These are phyloP conservation scores for Ctenoplectra terminalis DNA, from an alignment of 1,140 invertebrate species.

Conservation along the genomic window DNA sequence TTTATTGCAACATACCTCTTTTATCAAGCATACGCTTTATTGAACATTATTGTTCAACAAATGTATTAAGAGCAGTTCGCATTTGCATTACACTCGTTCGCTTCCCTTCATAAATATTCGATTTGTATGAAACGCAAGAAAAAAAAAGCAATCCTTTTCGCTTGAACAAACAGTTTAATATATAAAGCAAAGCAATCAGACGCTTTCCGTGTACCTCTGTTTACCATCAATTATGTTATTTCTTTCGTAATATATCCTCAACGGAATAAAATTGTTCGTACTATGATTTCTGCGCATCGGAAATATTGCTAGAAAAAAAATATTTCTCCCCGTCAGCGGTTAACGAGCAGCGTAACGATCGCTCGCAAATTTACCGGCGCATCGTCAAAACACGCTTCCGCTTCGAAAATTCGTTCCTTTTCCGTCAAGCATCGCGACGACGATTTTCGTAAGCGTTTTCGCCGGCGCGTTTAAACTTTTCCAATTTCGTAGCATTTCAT, in stretches of 20 bases:
- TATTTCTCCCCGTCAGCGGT: background rate
- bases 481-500: slow-evolving; percentile 69
- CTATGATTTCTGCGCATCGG: background rate
- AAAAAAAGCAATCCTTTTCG: background rate
- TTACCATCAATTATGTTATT: background rate
- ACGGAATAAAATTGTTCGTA: background rate
- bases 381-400: slow-evolving; percentile 7
- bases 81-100: background rate
- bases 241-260: background rate
- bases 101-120: background rate
- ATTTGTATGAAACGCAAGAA: too few species aligned
- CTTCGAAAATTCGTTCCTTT: slow-evolving; percentile 27
- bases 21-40: too few species aligned
- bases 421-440: slow-evolving; percentile 33
- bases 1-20: too few species aligned
- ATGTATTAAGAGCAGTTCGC: background rate
- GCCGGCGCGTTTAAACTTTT: slow-evolving; percentile 69
- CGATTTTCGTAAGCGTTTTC: slow-evolving; percentile 65
- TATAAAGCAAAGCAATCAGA: background rate
- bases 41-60: background rate
- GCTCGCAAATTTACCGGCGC: background rate
- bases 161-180: background rate
- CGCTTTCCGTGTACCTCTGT: background rate
- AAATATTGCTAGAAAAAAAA: background rate
- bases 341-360: background rate